Evolutionary conservation across 2,888 invertebrate genomes (phyloP).

Genomic region (Pharmacophagus antenor): DNA sequence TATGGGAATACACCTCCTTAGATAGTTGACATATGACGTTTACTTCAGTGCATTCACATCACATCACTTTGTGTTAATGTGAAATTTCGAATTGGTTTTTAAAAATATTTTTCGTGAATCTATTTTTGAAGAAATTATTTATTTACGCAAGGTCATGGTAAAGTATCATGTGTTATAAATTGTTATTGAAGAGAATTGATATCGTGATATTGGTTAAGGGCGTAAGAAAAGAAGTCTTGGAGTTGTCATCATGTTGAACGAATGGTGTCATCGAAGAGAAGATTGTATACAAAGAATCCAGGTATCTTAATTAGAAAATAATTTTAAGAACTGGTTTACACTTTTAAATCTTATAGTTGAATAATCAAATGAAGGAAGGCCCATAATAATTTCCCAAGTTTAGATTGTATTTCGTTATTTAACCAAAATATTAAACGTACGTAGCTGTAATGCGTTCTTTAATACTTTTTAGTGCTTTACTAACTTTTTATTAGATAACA

Average conservation of each 20-base stretch:
- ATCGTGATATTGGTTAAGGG: constrained; percentile 56
- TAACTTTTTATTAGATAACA: no score
- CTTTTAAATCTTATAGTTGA: background rate
- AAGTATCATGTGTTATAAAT: constrained; percentile 75
- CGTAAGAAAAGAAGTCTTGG: constrained; percentile 48
- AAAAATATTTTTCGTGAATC: constrained; percentile 73
- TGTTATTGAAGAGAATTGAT: constrained; percentile 49
- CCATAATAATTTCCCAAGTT: no score
- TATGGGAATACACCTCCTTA: constrained; percentile 35
- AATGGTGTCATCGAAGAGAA: constrained; percentile 71
- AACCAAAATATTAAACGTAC: no score
- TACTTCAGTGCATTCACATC: constrained; percentile 59
- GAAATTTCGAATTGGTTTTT: constrained; percentile 74
- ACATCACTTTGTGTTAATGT: constrained; percentile 62
- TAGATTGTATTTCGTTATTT: no score
- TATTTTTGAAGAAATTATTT: constrained; percentile 79
- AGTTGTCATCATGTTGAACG: constrained; percentile 75
- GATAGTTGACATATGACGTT: constrained; percentile 44
- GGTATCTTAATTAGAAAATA: constrained; percentile 46
- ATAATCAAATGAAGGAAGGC: no score
- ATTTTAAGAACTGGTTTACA: no score
- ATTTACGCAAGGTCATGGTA: constrained; percentile 69
- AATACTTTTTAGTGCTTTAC: no score
- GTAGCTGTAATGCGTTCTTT: no score
- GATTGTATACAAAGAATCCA: constrained; percentile 61